A percentile compares a stretch with the other conserved stretches of the same genome.
phyloP scores from a whole-genome alignment of 2,888 invertebrate genomes.

The Ceratothoa steindachneri region DNA sequence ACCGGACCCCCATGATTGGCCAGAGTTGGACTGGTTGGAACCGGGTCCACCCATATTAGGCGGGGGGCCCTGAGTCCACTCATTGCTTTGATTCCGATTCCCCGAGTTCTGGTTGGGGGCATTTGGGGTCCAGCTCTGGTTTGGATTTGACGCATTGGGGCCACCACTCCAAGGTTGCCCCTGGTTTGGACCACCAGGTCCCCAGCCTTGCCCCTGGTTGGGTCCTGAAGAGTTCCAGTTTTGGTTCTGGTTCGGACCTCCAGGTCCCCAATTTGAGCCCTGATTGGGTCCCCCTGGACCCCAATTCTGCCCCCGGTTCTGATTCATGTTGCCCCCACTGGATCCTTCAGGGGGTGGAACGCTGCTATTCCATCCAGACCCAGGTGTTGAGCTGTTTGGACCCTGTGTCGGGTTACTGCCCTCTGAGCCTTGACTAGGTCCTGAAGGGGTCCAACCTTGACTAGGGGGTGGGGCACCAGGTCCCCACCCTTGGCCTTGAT shows the following conservation, averaged over 20 bases:
- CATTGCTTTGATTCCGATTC: not conserved
- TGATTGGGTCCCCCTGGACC: not conserved
- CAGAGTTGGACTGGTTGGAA: not conserved
- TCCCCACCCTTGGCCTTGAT: conserved; percentile 7
- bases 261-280: conserved; percentile 10
- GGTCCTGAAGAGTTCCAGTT: not conserved
- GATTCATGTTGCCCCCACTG: not conserved
- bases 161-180: not conserved
- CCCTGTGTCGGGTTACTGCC: not conserved
- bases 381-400: not conserved
- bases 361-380: not conserved
- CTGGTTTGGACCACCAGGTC: not conserved
- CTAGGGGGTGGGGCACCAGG: not conserved
- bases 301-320: not conserved
- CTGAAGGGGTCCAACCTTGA: not conserved
- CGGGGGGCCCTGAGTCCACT: not conserved
- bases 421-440: not conserved
- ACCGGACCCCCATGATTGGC: not conserved
- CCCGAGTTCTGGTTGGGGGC: not conserved
- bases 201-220: conserved; percentile 1
- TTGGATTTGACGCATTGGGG: not conserved
- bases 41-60: not conserved
- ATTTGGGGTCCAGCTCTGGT: not conserved
- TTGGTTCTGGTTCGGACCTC: not conserved
- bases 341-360: not conserved